Base-by-base conservation (phyloP, 2,797 vertebrate genomes). In the Gephyroberyx darwinii region DNA sequence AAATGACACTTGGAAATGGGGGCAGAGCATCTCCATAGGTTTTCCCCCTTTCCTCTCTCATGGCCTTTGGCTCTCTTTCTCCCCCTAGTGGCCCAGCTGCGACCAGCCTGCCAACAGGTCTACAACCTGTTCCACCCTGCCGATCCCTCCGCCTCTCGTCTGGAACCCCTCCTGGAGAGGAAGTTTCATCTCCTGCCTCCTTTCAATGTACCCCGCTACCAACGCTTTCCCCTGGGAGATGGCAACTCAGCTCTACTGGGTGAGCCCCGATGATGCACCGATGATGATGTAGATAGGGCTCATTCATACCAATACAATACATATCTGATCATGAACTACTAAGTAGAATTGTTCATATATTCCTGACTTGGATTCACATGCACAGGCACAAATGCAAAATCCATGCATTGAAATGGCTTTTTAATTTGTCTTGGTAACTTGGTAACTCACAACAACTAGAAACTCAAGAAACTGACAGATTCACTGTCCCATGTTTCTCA, bases 61-160 rank as follows among this genome's bases (percentile, higher is more conserved):
- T 35, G 22, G 79, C 59, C n/a, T 80, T 50, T 77, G 77, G 69
- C 59, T 79, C 37, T 14, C 53, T 75, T 55, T 77, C 78, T 87
- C 86, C 89, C 83, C 75, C 74, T 85, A 95, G 94, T 94, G 88
- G 88, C 91, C 60, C 92, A 93, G 88, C 89, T 94, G 75, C 94
- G 95, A 39, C 98, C 98, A 0, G 96, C 96, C 66, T 99, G 98
- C 88, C 97, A 98, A 88, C 98, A 99, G 91, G 96, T 99, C 58
- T 99, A 98, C 81, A 99, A 99, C 92, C 94, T 99, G 75, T 99
- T 99, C 93, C 98, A 99, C 78, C 96, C 98, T 0, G 97, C 98
- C 13, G 98, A 99, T 88, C 98, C 98, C 0, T 99, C 97, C 0
- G 97, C 98, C 54, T 99, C 96, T 10, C 96, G 98, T 54, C 93